Evolutionary conservation across 2,888 invertebrate genomes (phyloP), one percentile per base, ranked within the genome.

Genomic region (Blastobasis lacticolella): DNA sequence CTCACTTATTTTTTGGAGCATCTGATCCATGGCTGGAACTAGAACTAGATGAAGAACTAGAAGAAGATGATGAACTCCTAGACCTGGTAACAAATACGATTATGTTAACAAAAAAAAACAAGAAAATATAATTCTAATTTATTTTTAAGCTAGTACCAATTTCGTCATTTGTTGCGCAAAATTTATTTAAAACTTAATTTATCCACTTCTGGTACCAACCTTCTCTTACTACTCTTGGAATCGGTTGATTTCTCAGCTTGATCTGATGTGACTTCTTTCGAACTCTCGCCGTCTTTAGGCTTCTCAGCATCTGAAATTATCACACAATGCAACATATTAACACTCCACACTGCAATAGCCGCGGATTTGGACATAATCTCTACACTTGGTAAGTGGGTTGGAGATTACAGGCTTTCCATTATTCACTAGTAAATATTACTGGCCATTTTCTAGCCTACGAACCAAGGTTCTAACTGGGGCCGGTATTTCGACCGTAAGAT

Each of bases 1-100:
- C 78, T 71, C 65, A 87, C 87, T 81, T 88, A 60, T 88, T 87
- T 71, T 80, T 80, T 42, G 84, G 81, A 41, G 74, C 66, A 7
- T 75, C 69, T 37, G 87, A 87, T 61, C 85, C 84, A 54, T 78
- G 85, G 75, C 88, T 88, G 69, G 87, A 84, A 67, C 85, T 87
- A 50, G 88, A 88, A 58, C 81, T 86, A 4, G 87, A 85, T 8
- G 86, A 82, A 0, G 88, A 81, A 57, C 78, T 84, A 0, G 87
- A 83, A 1, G 88, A 87, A 4, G 88, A 82, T 1, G 88, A 87
- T 0, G 88, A 84, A 56, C 87, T 86, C 52, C 81, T 76, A 49
- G 83, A 84, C 62, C 88, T 83, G 63, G 38, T 49, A 60, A 44
- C 54, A 54, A 42, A 47, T 4, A 9, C n/a, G 23, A 40, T 43